A percentile compares a stretch with the other conserved stretches of the same genome.
Evolutionary conservation across 2,113 vertebrate genomes (phyloP).

Genomic region (Cathartes aura): DNA sequence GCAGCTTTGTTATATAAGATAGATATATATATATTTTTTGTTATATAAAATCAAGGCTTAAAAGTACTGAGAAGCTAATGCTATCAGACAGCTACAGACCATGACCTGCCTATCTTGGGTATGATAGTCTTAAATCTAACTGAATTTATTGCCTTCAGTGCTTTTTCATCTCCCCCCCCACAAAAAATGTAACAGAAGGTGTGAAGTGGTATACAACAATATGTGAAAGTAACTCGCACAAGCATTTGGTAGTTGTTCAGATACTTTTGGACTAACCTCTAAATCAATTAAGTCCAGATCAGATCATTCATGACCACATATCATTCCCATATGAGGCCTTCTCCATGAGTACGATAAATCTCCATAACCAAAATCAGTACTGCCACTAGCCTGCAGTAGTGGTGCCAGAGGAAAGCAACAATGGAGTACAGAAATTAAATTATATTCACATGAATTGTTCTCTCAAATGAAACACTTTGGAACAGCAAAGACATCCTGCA

Average conservation of each 20-base stretch:
- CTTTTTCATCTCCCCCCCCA: too few species aligned
- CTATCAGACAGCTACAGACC: background rate
- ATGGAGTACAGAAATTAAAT: background rate
- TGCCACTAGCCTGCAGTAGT: background rate
- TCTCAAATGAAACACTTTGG: background rate
- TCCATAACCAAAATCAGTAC: constrained; percentile 12
- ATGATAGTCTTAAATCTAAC: background rate
- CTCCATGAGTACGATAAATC: background rate
- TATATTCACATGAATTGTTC: background rate
- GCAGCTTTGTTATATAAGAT: background rate
- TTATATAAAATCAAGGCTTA: background rate
- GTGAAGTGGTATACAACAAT: background rate
- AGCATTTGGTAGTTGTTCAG: background rate
- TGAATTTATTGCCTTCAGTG: background rate
- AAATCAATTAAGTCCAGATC: background rate
- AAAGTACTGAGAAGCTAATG: background rate
- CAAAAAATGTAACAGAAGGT: background rate
- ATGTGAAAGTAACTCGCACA: background rate
- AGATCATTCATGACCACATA: background rate
- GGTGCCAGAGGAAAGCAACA: background rate
- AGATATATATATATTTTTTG: too few species aligned
- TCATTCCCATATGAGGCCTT: constrained; percentile 7
- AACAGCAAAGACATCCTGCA: background rate
- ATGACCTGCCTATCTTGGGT: background rate
- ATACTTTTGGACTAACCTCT: background rate